Conservation (phyloP, 2,888 invertebrate genomes). For the Acronicta leporina region DNA sequence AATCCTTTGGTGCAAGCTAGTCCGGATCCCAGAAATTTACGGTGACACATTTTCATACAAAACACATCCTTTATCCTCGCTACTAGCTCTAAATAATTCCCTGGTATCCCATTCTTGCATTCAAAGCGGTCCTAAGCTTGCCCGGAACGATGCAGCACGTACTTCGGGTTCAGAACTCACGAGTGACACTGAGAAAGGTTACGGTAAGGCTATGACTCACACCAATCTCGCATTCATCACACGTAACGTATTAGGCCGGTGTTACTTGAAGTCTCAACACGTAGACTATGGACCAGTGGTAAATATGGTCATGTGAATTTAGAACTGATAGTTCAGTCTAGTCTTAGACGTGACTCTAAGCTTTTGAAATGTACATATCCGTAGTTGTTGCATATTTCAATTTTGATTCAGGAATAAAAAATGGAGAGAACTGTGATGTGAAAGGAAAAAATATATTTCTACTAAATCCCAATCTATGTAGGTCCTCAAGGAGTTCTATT, state of each 20-base stretch:
- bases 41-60: not conserved
- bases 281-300: slow-evolving; percentile 27
- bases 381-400: slow-evolving; percentile 2
- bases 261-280: slow-evolving; percentile 17
- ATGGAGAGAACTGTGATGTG: slow-evolving; percentile 5
- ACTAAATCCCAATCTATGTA: too few relatives aligned
- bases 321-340: slow-evolving; percentile 14
- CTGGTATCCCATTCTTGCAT: slow-evolving; percentile 23
- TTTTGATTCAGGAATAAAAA: slow-evolving; percentile 18
- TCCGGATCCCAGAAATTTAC: not conserved
- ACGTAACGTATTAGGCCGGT: slow-evolving; percentile 44
- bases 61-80: slow-evolving; percentile 3
- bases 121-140: slow-evolving; percentile 14
- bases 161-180: slow-evolving; percentile 26
- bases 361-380: slow-evolving; percentile 15
- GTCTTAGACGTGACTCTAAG: slow-evolving; percentile 8
- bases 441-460: not conserved
- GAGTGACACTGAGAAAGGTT: slow-evolving; percentile 12
- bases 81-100: slow-evolving; percentile 37
- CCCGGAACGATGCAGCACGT: slow-evolving; percentile 23
- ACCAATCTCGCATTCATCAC: slow-evolving; percentile 29
- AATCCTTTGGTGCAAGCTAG: not conserved
- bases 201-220: slow-evolving; percentile 18
- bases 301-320: slow-evolving; percentile 40
- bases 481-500: too few relatives aligned